Base-by-base conservation (phyloP, 2,888 invertebrate genomes). In the Charanyca ferruginea region DNA sequence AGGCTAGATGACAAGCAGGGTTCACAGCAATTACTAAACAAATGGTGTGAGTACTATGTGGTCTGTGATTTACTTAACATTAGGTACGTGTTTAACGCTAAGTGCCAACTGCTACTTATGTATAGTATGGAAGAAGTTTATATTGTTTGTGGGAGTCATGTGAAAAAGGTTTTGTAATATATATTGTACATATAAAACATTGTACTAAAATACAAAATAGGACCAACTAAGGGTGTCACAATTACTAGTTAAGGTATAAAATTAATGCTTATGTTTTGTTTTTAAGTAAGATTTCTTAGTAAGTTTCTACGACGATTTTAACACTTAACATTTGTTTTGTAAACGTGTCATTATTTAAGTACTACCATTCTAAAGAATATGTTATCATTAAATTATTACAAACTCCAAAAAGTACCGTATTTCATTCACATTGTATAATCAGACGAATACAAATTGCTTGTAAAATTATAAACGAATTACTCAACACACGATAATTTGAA, bases 1-100 rank as follows among this genome's bases (percentile, higher is more conserved):
- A 61, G 73, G 75, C 75, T 75, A 73, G 23, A 78, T 74, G 73
- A 79, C 74, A 75, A 75, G 75, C 75, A 62, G 66, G 66, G 74
- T 62, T 57, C 51, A 65, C 23, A 75, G 62, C 80, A 55, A 53
- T 53, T 66, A 72, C 45, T 35, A 69, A 44, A 67, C 65, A 66
- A 49, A 79, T 59, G 69, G 45, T 72, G 55, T 73, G 71, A 71
- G 55, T 32, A 58, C 63, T 73, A 58, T 77, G 62, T 73, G 45
- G 38, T 53, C 23, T 57, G 72, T 63, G 77, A 47, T 53, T 71
- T 45, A 54, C 20, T 60, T 77, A 41, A 16, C 11, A 62, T 52
- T 35, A 57, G 18, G 41, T 59, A 51, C 20, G 32, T 44, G 35
- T 54, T 16, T 54, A 45, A 3, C 16, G 9, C 41, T 63, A 63